Evolutionary conservation across 1,140 invertebrate genomes (phyloP), one percentile per base, ranked within the genome.

Genomic region (Pseudomyrmex cubaensis): DNA sequence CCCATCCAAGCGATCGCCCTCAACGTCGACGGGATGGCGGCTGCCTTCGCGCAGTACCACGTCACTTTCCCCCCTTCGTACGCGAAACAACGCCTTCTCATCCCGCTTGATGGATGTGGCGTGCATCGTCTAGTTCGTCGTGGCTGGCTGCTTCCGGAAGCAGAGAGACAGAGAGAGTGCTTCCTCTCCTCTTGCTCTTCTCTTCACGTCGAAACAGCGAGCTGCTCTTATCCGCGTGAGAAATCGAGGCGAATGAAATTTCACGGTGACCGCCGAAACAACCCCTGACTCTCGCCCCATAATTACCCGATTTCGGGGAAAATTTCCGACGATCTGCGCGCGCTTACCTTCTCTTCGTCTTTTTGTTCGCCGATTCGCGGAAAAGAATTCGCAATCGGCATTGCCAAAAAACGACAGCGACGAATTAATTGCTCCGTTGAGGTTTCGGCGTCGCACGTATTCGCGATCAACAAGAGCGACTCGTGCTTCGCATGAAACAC

Each of bases 41-140:
- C 44, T 78, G 64, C 50, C 76, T 70, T 78, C n/a, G 76, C n/a
- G 66, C 66, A 72, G 74, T 77, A 83, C 57, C 82, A 72, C 86
- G 78, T 90, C 86, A 86, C 80, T 35, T 35, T 5, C 5, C 35
- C 5, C 35, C 4, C 35, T 4, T 70, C 80, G 67, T 83, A 85
- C 62, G 63, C 69, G 75, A 84, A 85, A 90, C 82, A 90, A 88
- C 80, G 83, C 72, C 63, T 84, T 87, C 87, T 90, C 89, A 89
- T 89, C 82, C 85, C 62, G 56, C 57, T 89, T 90, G 90, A 89
- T 90, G 84, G 87, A 90, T 90, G 90, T 87, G 67, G 70, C 87
- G 72, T 78, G 78, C 78, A 83, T 85, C 78, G 78, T 67, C 77
- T 54, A 78, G 75, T 69, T 48, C 67, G 76, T 89, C 82, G 85